A percentile compares a stretch with the other conserved stretches of the same genome.
phyloP scores from a whole-genome alignment of 2,888 invertebrate genomes.

The Camptogramma bilineatum region DNA sequence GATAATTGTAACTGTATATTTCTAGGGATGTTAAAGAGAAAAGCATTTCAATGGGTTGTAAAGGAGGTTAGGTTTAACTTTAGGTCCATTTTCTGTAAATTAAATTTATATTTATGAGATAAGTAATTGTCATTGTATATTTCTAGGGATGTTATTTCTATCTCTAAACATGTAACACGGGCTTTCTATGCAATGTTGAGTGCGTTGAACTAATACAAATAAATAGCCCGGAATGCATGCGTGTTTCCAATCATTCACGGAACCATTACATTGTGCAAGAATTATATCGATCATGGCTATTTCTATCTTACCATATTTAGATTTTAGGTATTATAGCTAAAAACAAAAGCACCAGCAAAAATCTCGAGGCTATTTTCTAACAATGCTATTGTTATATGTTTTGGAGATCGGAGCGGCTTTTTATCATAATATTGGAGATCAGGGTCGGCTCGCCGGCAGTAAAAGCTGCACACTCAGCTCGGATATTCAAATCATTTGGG shows the following conservation, averaged over 20 bases:
- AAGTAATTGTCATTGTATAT: too few relatives aligned
- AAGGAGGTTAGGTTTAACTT: too few relatives aligned
- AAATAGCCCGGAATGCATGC: conserved; percentile 61
- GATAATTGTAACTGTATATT: too few relatives aligned
- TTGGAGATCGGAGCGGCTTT: conserved; percentile 55
- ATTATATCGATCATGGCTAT: conserved; percentile 12
- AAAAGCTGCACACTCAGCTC: conserved; percentile 56
- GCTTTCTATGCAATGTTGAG: conserved; percentile 45
- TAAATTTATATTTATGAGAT: too few relatives aligned
- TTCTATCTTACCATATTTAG: conserved; percentile 7
- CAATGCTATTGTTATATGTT: conserved; percentile 52
- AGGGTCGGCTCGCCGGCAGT: conserved; percentile 49
- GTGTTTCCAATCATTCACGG: conserved; percentile 70
- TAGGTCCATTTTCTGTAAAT: too few relatives aligned
- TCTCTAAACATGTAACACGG: conserved; percentile 6
- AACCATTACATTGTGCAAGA: conserved; percentile 54
- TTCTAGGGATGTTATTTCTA: too few relatives aligned
- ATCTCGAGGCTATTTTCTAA: conserved; percentile 33
- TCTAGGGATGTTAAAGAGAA: too few relatives aligned
- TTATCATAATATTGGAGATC: conserved; percentile 65
- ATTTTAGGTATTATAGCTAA: conserved; percentile 1
- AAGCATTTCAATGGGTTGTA: too few relatives aligned
- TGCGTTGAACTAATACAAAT: conserved; percentile 71
- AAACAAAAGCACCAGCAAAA: conserved; percentile 18
- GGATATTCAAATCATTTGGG: conserved; percentile 59